phyloP scores from a whole-genome alignment of 1,140 invertebrate genomes.

The Vanessa tameamea region DNA sequence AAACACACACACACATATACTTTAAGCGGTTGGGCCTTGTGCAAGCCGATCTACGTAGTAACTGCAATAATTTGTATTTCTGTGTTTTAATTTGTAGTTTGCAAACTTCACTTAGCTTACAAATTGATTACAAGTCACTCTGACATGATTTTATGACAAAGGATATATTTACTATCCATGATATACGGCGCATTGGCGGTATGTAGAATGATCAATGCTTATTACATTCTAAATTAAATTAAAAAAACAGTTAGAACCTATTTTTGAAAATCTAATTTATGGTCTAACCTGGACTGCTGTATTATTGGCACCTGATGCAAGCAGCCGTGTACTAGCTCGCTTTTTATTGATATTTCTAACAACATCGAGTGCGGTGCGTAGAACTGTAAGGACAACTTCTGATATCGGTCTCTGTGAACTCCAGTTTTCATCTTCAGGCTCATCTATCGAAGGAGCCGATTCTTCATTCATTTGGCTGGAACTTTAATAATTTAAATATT shows the following conservation, averaged over 20 bases:
- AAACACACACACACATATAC: no score
- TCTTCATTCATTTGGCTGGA: slow-evolving; percentile 22
- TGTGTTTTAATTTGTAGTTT: no score
- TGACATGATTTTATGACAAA: no score
- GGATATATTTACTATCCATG: no score
- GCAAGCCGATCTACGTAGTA: no score
- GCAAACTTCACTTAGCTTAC: no score
- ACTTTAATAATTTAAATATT: slow-evolving; percentile 5
- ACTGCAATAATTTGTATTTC: no score
- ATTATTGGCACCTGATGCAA: slow-evolving; percentile 37
- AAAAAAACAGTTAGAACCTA: background rate
- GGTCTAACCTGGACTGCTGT: slow-evolving; percentile 53
- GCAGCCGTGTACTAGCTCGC: slow-evolving; percentile 31
- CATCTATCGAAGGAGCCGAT: slow-evolving; percentile 8
- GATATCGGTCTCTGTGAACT: slow-evolving; percentile 57
- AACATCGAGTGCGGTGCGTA: slow-evolving; percentile 67
- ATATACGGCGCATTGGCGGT: no score
- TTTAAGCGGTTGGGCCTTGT: no score
- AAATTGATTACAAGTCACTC: no score
- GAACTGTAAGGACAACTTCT: slow-evolving; percentile 64
- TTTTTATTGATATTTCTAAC: slow-evolving; percentile 71
- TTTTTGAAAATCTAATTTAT: background rate
- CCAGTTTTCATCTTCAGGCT: slow-evolving; percentile 31
- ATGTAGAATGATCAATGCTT: no score
- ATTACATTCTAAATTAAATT: no score